Evolutionary conservation across 2,113 vertebrate genomes (phyloP), one percentile per base, ranked within the genome.

Genomic region (Lophura nycthemera): DNA sequence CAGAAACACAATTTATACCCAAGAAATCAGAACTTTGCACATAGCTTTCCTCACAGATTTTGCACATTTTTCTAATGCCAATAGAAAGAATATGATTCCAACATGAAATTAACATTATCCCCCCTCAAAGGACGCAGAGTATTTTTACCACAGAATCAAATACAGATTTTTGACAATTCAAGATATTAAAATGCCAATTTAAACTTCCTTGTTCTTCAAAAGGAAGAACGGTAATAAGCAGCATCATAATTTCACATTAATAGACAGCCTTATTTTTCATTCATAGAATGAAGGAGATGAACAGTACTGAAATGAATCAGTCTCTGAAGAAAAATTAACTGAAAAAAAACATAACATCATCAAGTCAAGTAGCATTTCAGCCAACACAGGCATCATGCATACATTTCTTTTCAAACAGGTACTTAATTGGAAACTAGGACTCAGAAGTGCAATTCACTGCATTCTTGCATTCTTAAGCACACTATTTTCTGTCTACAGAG

Each of bases 51-150:
- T 20, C 19, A 10, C 20, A 14, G 29, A 6, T 30, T 83, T 87
- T 8, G 9, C 8, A 48, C 6, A 5, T 1, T 52, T 88, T 52
- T 43, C 29, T 42, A 69, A 69, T 10, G 12, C 16, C 29, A 69
- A 76, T 4, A 56, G 54, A 70, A 57, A 11, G 14, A 67, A 65
- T 0, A 0, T 1, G 1, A 11, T 59, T 56, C 21, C 16, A 32
- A 2, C 7, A 8, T 13, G 17, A 42, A 61, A 2, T 14, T 27
- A 45, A 20, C 6, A 14, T 11, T 13, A 40, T 20, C 81, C 7
- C 7, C 30, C 16, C 11, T 11, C 1, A 47, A 73, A 84, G 72
- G 4, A 5, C 11, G 27, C 5, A 30, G 15, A 61, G 13, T 16
- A 30, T 47, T 84, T 52, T 61, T 14, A 8, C 13, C 21, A 30